Evolutionary conservation across 2,888 invertebrate species (phyloP).

Genomic region (Notodonta dromedarius): DNA sequence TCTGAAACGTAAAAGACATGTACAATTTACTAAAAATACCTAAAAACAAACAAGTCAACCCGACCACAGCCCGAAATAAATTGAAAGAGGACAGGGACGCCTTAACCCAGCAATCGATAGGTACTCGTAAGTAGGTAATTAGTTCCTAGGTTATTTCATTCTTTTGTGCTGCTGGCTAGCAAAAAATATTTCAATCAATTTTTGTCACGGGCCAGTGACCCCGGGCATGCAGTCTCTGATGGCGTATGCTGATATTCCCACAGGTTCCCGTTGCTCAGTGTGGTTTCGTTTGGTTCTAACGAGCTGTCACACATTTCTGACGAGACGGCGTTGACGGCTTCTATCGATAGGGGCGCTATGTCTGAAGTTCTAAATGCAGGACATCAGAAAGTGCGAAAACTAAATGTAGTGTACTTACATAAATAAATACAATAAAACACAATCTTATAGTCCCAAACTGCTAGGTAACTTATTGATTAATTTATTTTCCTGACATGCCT

Average conservation of each 20-base stretch:
- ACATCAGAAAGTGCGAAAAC: background rate
- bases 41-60: too few relatives aligned
- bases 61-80: too few relatives aligned
- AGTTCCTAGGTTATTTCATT: background rate
- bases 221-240: constrained; percentile 17
- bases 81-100: too few relatives aligned
- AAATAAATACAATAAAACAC: too few relatives aligned
- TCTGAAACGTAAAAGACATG: too few relatives aligned
- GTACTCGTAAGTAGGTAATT: too few relatives aligned
- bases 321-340: constrained; percentile 44
- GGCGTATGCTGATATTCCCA: constrained; percentile 41
- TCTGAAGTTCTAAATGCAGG: background rate
- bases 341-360: constrained; percentile 18
- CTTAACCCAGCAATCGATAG: too few relatives aligned
- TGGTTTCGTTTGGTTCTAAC: constrained; percentile 47
- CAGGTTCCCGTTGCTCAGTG: constrained; percentile 30
- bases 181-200: constrained; percentile 7
- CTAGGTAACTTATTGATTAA: too few relatives aligned
- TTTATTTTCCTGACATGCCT: too few relatives aligned
- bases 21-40: too few relatives aligned
- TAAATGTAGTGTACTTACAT: background rate
- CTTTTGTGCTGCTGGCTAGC: background rate
- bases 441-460: too few relatives aligned
- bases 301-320: constrained; percentile 55
- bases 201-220: constrained; percentile 7